Base-by-base conservation (phyloP, 1,140 invertebrate species). In the Mycetomoellerius zeteki region DNA sequence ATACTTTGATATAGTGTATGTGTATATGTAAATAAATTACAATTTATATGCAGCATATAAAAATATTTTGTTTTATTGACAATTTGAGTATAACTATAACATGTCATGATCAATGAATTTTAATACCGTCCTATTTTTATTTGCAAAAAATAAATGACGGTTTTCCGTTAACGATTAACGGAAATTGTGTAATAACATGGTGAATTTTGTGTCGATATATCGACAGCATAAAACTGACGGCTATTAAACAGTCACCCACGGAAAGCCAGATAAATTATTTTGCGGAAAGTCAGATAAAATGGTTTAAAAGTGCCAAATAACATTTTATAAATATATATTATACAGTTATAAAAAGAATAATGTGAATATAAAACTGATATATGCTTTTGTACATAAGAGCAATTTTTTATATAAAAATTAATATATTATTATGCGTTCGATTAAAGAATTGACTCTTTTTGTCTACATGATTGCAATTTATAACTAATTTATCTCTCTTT, bases 181-280 rank as follows among this genome's bases (percentile, higher is more conserved):
- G 80, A 82, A 73, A 60, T 19, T 47, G 33, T 71, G 64, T 82
- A 60, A 82, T 73, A 82, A 72, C 67, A 52, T 62, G 67, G 52
- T 47, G 52, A 60, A 82, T 82, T 43, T 43, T 33, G 52, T 58
- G 52, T 73, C 67, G 80, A 60, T 24, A 73, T 58, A 72, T 82
- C 67, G 67, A 73, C 52, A 58, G 52, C 12, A 19, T 16, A 56
- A 82, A 73, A 58, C 24, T 56, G 67, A 58, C 12, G 33, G 52
- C 37, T 73, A 82, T 72, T 82, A 82, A 82, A 56, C 80, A 73
- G n/a, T 82, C 19, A 30, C 33, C 12, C 24, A 65, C 80, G 30
- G 62, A 82, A 56, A 82, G 24, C 14, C 14, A 27, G 37, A 43
- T 82, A 58, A 72, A 82, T 80, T 80, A 78, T 78, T 78, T 65